Conservation (phyloP, 2,113 vertebrate genomes). For the Neofelis nebulosa region DNA sequence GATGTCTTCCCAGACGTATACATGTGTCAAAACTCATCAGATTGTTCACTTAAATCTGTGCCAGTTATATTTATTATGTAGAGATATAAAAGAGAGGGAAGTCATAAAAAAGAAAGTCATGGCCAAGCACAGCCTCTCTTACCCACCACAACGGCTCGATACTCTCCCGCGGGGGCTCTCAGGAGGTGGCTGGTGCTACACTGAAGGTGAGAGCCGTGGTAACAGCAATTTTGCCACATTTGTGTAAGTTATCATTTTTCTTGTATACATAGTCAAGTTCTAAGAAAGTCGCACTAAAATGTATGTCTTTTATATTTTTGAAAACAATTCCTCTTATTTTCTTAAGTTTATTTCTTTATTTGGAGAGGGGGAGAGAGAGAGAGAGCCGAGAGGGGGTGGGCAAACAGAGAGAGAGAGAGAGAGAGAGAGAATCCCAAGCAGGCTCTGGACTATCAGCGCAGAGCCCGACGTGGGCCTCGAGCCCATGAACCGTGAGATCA, state of each 20-base stretch:
- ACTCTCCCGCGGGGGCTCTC: rapidly evolving
- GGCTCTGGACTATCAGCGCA: too few relatives aligned
- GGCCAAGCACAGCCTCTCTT: background rate
- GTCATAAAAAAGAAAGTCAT: background rate
- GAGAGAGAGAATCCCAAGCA: too few relatives aligned
- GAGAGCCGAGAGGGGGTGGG: too few relatives aligned
- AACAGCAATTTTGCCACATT: background rate
- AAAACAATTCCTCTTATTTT: background rate
- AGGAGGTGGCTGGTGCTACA: too few relatives aligned
- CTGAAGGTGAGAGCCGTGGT: rapidly evolving
- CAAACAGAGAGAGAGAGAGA: too few relatives aligned
- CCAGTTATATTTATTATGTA: background rate
- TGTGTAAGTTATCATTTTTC: background rate
- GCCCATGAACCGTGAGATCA: too few relatives aligned
- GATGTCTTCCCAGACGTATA: background rate
- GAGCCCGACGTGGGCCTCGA: too few relatives aligned
- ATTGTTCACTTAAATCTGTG: background rate
- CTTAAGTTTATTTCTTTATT: too few relatives aligned
- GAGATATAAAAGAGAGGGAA: background rate
- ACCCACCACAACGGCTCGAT: rapidly evolving
- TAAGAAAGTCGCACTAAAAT: background rate
- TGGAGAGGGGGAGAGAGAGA: too few relatives aligned
- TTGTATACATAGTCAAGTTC: background rate
- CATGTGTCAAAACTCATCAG: background rate
- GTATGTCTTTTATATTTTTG: background rate